Percentiles rank a stretch among this genome's conserved stretches.
Conservation (phyloP, 2,797 vertebrate genomes). For the Gambusia yucatana region DNA sequence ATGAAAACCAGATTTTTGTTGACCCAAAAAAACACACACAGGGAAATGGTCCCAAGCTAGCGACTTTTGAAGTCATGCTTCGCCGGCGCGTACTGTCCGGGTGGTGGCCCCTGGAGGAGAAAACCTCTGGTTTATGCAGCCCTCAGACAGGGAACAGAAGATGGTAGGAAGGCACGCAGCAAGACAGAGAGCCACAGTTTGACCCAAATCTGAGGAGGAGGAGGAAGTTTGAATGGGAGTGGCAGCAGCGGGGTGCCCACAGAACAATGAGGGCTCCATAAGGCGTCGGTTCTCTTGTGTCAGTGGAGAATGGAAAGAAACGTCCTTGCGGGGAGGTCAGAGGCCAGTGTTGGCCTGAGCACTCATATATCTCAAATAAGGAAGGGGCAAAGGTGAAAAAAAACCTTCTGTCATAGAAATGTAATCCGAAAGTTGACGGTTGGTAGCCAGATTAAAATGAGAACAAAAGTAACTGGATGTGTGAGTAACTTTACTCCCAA, state of each 20-base stretch:
- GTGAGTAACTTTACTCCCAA: background rate
- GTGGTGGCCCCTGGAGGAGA: conserved; percentile 27
- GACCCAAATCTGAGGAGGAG: conserved; percentile 4
- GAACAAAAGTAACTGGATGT: background rate
- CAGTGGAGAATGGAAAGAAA: conserved; percentile 53
- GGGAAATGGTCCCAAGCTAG: conserved; percentile 16
- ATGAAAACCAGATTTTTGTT: conserved; percentile 12
- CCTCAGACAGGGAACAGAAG: conserved; percentile 41
- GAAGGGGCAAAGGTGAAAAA: conserved; percentile 1
- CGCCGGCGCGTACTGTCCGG: conserved; percentile 20
- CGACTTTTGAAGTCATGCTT: conserved; percentile 45
- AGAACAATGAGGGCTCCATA: conserved; percentile 45
- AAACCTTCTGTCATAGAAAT: background rate
- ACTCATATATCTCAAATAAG: conserved; percentile 43
- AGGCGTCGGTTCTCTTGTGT: conserved; percentile 44
- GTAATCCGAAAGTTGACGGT: background rate
- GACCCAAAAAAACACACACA: conserved; percentile 15
- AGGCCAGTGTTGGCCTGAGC: conserved; percentile 46
- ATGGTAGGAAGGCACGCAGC: conserved; percentile 11
- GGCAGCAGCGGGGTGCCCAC: conserved; percentile 42
- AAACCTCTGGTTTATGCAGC: background rate
- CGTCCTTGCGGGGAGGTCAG: conserved; percentile 56
- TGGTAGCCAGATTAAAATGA: background rate
- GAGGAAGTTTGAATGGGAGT: background rate
- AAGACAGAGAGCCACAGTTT: background rate